Base-by-base conservation (phyloP, 2,797 vertebrate genomes). In the Sebastes flavidus region DNA sequence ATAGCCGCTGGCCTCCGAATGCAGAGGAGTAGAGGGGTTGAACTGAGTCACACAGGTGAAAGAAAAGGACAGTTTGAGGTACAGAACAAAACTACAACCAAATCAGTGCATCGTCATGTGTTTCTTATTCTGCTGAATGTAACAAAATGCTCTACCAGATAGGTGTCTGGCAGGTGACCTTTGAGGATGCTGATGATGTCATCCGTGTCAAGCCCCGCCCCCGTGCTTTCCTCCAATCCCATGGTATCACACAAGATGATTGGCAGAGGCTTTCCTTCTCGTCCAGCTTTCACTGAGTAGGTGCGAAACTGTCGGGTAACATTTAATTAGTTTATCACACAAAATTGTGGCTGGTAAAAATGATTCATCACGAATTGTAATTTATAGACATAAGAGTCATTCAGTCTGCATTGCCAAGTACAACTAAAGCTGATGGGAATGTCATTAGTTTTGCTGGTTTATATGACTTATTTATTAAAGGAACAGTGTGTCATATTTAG, bases 191-290 rank as follows among this genome's bases (percentile, higher is more conserved):
- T 92, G 65, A 25, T 46, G 58, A 95, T 65, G 66, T 95, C 94
- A 1, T 94, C 89, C 0, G 86, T 24, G 5, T 92, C 74, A 63
- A 95, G 65, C 58, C 95, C 95, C 3, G 76, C 65, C 46, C 84
- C 92, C 1, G 24, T 49, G 49, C n/a, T 80, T 56, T 94, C 93
- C 83, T 94, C 94, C 72, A 96, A 36, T 72, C 94, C 94, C 94
- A 95, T 95, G 8, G 94, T 95, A 52, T 96, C 95, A 77, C 94
- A 95, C 29, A 96, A 55, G 55, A 93, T 49, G 58, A 96, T 62
- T 0, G 93, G 91, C 75, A 94, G 70, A 6, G 77, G 60, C 63
- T 89, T 87, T 36, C 94, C 84, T 24, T 24, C 24, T 24, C 24
- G 71, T 22, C 91, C 89, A 30, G 27, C 87, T 81, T 88, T 94